Evolutionary conservation across 2,797 vertebrate species (phyloP).

Genomic region (Crossoptilon crossoptilon): DNA sequence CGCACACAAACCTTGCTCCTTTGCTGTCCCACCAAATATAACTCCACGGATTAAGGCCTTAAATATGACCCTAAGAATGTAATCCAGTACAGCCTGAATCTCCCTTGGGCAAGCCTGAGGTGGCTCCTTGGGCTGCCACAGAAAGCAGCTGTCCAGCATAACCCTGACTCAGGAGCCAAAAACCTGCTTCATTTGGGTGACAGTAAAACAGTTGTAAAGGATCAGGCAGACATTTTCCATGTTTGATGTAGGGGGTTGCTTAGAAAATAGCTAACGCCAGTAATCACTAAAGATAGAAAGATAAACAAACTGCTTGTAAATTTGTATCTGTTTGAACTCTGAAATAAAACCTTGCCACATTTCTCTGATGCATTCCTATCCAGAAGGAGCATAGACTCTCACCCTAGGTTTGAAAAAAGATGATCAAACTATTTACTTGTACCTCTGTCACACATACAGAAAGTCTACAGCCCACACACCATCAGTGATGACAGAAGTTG

Average conservation of each 20-base stretch:
- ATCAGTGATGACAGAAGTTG: background rate
- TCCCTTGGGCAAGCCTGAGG: conserved; percentile 49
- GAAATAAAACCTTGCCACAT: background rate
- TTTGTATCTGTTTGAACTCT: background rate
- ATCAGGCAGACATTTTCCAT: conserved; percentile 21
- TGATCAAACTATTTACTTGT: conserved; percentile 18
- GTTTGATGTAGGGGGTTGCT: background rate
- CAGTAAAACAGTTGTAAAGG: conserved; percentile 47
- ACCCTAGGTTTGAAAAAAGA: background rate
- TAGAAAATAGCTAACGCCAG: conserved; percentile 25
- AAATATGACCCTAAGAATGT: conserved; percentile 55
- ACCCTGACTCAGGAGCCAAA: conserved; percentile 44
- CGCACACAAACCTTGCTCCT: conserved; percentile 8
- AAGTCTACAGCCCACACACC: background rate
- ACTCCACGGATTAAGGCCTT: conserved; percentile 45
- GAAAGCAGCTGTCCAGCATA: conserved; percentile 62
- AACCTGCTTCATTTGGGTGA: conserved; percentile 22
- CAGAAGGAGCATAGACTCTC: background rate
- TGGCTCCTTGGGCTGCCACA: conserved; percentile 33
- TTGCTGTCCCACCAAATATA: conserved; percentile 56
- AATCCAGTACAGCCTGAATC: conserved; percentile 23
- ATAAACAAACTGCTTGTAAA: conserved; percentile 39
- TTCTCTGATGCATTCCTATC: background rate
- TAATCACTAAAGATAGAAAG: conserved; percentile 33
- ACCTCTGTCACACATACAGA: background rate